A percentile compares a stretch with the other conserved stretches of the same genome.
Evolutionary conservation across 2,797 vertebrate species (phyloP).

Genomic region (Rachycentron canadum): DNA sequence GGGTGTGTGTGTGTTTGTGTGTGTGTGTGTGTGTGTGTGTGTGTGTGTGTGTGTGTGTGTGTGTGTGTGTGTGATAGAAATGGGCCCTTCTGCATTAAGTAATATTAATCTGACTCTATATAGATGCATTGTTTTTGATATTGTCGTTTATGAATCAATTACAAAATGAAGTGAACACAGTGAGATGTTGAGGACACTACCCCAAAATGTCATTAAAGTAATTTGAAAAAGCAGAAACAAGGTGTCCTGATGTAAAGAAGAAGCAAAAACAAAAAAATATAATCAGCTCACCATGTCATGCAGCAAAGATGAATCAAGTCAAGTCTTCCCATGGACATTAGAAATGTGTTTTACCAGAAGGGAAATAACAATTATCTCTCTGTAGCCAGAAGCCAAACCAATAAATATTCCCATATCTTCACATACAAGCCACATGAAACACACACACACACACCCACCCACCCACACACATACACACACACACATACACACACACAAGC

Average conservation of each 20-base stretch:
- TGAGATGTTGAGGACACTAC: neutral
- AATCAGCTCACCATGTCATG: constrained; percentile 6
- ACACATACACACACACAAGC: neutral
- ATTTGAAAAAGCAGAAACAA: neutral
- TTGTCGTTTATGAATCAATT: neutral
- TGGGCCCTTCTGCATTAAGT: constrained; percentile 8
- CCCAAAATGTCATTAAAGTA: neutral
- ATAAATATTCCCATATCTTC: constrained; percentile 15
- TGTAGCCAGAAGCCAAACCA: constrained; percentile 38
- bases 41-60: constrained; percentile 20
- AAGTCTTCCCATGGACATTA: constrained; percentile 37
- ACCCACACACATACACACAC: neutral
- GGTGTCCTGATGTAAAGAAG: neutral
- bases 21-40: no score
- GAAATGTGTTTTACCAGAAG: constrained; percentile 31
- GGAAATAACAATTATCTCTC: constrained; percentile 39
- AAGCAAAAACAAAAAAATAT: constrained; percentile 3
- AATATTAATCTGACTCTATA: constrained; percentile 1
- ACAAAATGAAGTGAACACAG: neutral
- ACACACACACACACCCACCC: neutral
- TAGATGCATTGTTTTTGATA: neutral
- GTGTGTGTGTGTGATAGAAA: constrained; percentile 37
- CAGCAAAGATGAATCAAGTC: constrained; percentile 14
- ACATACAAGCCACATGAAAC: constrained; percentile 13
- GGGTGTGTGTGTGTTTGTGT: neutral